Conservation (phyloP, 1,140 invertebrate genomes). For the Portunus trituberculatus region DNA sequence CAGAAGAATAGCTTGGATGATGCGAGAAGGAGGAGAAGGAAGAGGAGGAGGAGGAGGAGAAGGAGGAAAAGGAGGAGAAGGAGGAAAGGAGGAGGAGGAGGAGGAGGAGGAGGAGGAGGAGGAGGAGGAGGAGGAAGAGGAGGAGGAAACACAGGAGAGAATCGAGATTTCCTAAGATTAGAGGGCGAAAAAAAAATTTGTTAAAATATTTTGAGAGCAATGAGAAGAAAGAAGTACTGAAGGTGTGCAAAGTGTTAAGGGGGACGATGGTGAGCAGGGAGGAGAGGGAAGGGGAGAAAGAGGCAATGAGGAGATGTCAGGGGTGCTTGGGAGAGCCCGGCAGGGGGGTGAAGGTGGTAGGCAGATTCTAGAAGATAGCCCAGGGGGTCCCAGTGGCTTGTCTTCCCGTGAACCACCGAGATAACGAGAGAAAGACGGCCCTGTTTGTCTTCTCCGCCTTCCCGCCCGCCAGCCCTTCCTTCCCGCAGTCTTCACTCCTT, state of each 20-base stretch:
- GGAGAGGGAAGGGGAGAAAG: neutral
- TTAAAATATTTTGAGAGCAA: too few relatives aligned
- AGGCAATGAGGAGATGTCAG: neutral
- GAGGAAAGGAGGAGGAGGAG: neutral
- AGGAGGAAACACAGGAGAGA: neutral
- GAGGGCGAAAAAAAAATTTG: neutral
- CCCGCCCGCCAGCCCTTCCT: neutral
- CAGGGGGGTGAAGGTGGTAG: slow-evolving; percentile 1
- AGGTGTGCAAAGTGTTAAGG: neutral
- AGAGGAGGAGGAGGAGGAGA: neutral
- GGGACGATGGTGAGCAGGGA: neutral
- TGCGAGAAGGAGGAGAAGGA: neutral
- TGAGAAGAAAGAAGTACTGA: neutral
- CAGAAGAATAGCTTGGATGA: neutral
- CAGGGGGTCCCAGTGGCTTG: slow-evolving; percentile 32
- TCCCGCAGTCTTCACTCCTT: neutral
- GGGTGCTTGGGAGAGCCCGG: neutral
- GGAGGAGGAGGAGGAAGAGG: neutral
- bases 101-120: neutral
- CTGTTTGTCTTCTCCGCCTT: slow-evolving; percentile 38
- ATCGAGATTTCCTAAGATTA: neutral
- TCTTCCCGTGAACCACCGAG: neutral
- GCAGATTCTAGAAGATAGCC: neutral
- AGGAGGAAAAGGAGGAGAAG: neutral
- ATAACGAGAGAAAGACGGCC: slow-evolving; percentile 32